Conservation (phyloP, 2,888 invertebrate genomes). For the Dendrolimus houi region DNA sequence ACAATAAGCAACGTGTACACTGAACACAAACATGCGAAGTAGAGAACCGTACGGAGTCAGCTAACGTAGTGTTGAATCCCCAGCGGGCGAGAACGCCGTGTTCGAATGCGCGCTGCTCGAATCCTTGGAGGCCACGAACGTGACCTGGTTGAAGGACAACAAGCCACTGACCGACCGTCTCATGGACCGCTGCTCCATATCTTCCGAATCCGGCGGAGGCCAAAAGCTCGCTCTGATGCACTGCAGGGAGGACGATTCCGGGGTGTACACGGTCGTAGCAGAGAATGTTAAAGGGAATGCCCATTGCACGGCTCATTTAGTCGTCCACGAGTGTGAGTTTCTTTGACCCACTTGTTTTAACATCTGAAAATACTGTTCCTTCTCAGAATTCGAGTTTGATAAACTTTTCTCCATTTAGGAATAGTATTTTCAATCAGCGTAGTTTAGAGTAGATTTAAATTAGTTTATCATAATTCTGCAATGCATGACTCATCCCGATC, state of each 20-base stretch:
- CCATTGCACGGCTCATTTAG: constrained; percentile 90
- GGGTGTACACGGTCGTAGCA: constrained; percentile 93
- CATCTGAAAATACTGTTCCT: constrained; percentile 2
- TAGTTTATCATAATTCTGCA: constrained; percentile 5
- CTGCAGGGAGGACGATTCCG: constrained; percentile 87
- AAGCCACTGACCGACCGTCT: constrained; percentile 84
- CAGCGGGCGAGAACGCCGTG: constrained; percentile 89
- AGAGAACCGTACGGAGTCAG: constrained; percentile 45
- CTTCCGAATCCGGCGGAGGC: constrained; percentile 70
- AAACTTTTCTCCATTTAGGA: not conserved
- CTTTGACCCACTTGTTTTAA: not conserved
- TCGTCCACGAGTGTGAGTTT: constrained; percentile 88
- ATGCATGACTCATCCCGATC: constrained; percentile 50
- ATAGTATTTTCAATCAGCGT: constrained; percentile 1
- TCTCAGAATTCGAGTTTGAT: not conserved
- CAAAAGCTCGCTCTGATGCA: constrained; percentile 86
- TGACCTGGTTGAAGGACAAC: constrained; percentile 93
- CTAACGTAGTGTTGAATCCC: constrained; percentile 46
- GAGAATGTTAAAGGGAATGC: constrained; percentile 87
- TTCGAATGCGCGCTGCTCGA: constrained; percentile 86
- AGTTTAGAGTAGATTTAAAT: not conserved
- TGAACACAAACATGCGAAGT: constrained; percentile 8
- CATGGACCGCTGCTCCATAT: constrained; percentile 83
- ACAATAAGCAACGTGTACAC: not conserved
- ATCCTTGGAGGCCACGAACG: constrained; percentile 76